Evolutionary conservation across 2,888 invertebrate genomes (phyloP).

Genomic region (Ophion slaviceki): DNA sequence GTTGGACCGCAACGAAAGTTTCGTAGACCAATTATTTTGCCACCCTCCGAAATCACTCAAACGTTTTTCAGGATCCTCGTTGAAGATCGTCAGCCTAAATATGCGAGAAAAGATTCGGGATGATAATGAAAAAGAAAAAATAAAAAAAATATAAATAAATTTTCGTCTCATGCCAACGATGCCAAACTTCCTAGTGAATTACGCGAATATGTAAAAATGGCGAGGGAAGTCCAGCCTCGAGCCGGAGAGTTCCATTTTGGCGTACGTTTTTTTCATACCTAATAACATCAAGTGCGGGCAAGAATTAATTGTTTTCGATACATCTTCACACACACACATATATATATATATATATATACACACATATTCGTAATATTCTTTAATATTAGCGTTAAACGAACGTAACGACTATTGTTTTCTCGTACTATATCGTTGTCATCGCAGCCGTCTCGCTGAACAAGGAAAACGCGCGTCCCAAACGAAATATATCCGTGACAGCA

Average conservation of each 20-base stretch:
- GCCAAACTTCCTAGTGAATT: no score
- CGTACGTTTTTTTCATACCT: no score
- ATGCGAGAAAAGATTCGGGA: no score
- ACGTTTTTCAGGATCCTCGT: no score
- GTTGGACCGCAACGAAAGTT: no score
- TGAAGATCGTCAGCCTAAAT: no score
- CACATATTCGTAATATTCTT: constrained; percentile 66
- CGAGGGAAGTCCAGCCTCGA: no score
- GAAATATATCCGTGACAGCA: constrained; percentile 40
- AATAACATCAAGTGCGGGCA: neutral
- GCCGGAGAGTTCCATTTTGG: no score
- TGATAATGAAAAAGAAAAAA: no score
- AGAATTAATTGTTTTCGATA: neutral
- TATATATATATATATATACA: constrained; percentile 23
- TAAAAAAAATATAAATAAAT: neutral
- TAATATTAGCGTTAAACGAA: constrained; percentile 58
- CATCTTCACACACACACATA: constrained; percentile 6
- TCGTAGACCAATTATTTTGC: no score
- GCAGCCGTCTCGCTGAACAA: constrained; percentile 56
- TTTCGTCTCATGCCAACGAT: neutral
- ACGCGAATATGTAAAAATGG: no score
- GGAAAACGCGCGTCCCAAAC: constrained; percentile 47
- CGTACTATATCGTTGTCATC: constrained; percentile 65
- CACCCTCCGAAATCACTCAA: no score
- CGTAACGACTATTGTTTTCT: constrained; percentile 64